Evolutionary conservation across 2,797 vertebrate genomes (phyloP).

Genomic region (Harpagifer antarcticus): DNA sequence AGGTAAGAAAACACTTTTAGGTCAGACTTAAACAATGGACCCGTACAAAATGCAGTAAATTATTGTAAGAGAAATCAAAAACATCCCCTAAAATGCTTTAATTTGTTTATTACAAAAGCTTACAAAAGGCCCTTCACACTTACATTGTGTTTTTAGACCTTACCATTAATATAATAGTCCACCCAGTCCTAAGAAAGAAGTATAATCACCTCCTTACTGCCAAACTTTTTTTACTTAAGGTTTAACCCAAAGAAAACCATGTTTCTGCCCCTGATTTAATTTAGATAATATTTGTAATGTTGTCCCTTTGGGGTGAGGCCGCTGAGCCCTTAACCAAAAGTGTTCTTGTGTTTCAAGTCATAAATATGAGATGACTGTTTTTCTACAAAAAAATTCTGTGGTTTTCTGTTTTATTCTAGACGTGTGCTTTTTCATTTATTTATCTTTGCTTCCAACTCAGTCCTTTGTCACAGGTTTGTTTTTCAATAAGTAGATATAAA

Average conservation of each 20-base stretch:
- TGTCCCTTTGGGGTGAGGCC: neutral
- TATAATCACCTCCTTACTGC: neutral
- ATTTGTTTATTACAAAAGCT: neutral
- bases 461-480: neutral
- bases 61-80: neutral
- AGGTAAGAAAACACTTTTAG: too few relatives aligned
- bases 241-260: constrained; percentile 16
- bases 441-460: neutral
- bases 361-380: neutral
- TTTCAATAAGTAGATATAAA: too few relatives aligned
- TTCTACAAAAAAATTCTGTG: constrained; percentile 6
- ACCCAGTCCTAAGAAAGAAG: neutral
- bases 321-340: neutral
- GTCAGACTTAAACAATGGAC: too few relatives aligned
- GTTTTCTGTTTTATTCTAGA: constrained; percentile 14
- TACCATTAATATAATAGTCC: too few relatives aligned
- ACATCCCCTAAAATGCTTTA: neutral
- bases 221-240: constrained; percentile 2
- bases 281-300: neutral
- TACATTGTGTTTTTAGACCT: neutral
- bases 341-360: neutral
- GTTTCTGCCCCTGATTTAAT: neutral
- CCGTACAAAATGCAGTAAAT: neutral
- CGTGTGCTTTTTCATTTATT: constrained; percentile 9
- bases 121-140: neutral